phyloP scores from a whole-genome alignment of 2,797 vertebrate species.

The Cyprinodon diabolis region DNA sequence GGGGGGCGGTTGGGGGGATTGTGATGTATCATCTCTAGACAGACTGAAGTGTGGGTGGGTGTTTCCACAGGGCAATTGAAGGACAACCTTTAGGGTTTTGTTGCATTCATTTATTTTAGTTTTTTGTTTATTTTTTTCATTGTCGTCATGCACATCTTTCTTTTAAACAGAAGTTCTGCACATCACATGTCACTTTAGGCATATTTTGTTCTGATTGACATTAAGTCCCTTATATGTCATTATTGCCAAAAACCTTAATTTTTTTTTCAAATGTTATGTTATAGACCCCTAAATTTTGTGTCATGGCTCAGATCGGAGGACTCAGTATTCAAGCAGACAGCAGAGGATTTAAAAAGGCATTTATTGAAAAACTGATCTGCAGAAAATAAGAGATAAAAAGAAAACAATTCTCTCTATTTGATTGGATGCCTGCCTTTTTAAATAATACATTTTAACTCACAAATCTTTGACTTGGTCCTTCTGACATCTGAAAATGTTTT shows the following conservation, averaged over 20 bases:
- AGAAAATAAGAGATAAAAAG: neutral
- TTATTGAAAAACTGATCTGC: no score
- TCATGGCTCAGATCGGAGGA: no score
- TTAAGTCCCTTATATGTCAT: slow-evolving; percentile 22
- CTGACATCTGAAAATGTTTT: no score
- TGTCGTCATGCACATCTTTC: neutral
- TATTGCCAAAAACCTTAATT: neutral
- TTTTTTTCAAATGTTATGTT: neutral
- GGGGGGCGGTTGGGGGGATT: slow-evolving; percentile 21
- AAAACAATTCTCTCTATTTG: no score
- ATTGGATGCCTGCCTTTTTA: no score
- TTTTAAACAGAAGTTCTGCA: neutral
- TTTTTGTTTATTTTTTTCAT: neutral
- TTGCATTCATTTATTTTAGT: slow-evolving; percentile 1
- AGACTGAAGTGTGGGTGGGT: slow-evolving; percentile 66
- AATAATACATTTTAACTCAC: no score
- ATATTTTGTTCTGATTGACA: slow-evolving; percentile 18
- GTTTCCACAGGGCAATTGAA: slow-evolving; percentile 53
- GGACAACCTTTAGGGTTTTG: slow-evolving; percentile 33
- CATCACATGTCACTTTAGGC: neutral
- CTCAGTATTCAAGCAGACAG: no score
- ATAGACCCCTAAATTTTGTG: no score
- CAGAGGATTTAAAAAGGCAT: no score
- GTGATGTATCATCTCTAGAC: slow-evolving; percentile 69
- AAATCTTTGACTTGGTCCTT: no score